Percentiles rank a stretch among this genome's conserved stretches.
Conservation (phyloP, 2,888 invertebrate species). For the Amorpha juglandis region DNA sequence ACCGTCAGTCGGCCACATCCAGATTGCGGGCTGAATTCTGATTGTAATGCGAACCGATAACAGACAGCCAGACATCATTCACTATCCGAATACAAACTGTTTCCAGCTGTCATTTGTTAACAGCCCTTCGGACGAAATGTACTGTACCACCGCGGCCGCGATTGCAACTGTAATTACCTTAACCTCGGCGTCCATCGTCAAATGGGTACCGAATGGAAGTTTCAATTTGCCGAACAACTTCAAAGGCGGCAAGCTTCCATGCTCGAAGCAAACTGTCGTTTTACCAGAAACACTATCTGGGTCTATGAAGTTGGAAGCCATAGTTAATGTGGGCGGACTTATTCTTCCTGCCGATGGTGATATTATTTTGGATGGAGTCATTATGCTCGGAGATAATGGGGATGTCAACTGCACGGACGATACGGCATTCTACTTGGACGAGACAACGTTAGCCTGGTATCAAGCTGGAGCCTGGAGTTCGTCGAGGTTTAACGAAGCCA, state of each 20-base stretch:
- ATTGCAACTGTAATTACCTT: conserved; percentile 43
- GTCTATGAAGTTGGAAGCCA: conserved; percentile 54
- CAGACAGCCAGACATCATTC: conserved; percentile 61
- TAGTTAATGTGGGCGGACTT: conserved; percentile 55
- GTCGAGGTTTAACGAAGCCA: conserved; percentile 69
- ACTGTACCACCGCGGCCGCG: conserved; percentile 25
- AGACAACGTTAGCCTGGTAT: conserved; percentile 61
- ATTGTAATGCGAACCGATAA: conserved; percentile 53
- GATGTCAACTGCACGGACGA: conserved; percentile 59
- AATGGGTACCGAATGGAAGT: conserved; percentile 68
- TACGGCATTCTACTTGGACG: conserved; percentile 62
- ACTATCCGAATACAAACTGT: conserved; percentile 62
- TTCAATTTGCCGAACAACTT: conserved; percentile 68
- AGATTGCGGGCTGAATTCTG: conserved; percentile 44
- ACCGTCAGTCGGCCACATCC: conserved; percentile 33
- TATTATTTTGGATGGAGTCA: conserved; percentile 61
- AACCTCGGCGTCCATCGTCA: conserved; percentile 56
- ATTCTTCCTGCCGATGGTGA: conserved; percentile 72
- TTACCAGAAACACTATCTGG: conserved; percentile 63
- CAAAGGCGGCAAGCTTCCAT: conserved; percentile 64
- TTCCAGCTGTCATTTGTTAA: conserved; percentile 53
- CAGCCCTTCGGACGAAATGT: conserved; percentile 31
- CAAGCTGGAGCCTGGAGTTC: conserved; percentile 76
- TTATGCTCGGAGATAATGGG: conserved; percentile 55
- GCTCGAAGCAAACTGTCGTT: conserved; percentile 69